Percentiles rank a stretch among this genome's conserved stretches.
phyloP scores from a whole-genome alignment of 2,113 vertebrate genomes.

The Eonycteris spelaea region DNA sequence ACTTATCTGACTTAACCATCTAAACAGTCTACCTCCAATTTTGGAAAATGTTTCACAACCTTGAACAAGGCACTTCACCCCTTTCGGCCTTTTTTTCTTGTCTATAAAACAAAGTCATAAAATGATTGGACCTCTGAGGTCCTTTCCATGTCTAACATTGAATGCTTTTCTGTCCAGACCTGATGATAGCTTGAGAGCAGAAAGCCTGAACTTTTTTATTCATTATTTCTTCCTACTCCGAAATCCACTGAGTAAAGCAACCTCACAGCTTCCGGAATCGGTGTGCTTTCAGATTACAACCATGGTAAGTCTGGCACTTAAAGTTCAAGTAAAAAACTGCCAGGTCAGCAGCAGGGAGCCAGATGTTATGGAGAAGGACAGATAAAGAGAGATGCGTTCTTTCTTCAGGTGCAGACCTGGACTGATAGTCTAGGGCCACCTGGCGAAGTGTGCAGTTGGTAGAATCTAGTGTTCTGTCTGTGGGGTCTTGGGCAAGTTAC shows the following conservation, averaged over 20 bases:
- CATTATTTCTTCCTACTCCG: slow-evolving; percentile 14
- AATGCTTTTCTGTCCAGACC: slow-evolving; percentile 23
- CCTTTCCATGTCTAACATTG: background rate
- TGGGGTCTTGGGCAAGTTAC: background rate
- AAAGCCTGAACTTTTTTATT: slow-evolving; percentile 2
- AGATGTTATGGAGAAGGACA: background rate
- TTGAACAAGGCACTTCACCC: background rate
- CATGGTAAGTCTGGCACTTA: slow-evolving; percentile 51
- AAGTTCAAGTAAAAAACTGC: slow-evolving; percentile 57
- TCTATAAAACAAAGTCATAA: slow-evolving; percentile 30
- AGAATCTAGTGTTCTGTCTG: background rate
- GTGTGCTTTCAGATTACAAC: slow-evolving; percentile 55
- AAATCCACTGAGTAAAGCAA: slow-evolving; percentile 9
- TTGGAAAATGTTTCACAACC: background rate
- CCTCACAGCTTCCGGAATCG: slow-evolving; percentile 58
- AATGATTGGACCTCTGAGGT: background rate
- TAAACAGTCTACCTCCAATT: background rate
- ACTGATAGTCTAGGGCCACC: background rate
- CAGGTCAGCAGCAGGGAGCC: slow-evolving; percentile 31
- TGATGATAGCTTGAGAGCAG: background rate
- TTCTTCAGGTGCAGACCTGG: background rate
- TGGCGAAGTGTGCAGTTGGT: background rate
- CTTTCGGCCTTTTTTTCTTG: background rate
- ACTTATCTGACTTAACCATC: background rate
- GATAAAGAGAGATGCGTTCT: background rate